A percentile compares a stretch with the other conserved stretches of the same genome.
phyloP scores from a whole-genome alignment of 2,888 invertebrate genomes.

The Euspilapteryx auroguttella region DNA sequence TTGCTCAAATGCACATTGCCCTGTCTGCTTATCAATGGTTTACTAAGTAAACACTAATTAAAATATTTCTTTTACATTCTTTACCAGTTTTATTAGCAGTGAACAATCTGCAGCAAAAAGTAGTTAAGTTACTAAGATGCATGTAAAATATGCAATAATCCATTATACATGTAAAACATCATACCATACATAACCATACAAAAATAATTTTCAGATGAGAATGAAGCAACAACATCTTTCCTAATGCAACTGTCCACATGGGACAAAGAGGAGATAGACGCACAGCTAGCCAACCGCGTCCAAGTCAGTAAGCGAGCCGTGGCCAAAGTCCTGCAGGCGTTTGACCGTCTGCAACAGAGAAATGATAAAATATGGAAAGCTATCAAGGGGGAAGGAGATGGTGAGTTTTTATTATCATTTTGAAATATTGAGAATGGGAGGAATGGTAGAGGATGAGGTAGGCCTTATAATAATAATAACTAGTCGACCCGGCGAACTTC shows the following conservation, averaged over 20 bases:
- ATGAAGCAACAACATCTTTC: constrained; percentile 95
- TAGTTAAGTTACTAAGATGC: no score
- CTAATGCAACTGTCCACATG: constrained; percentile 94
- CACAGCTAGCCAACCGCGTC: constrained; percentile 92
- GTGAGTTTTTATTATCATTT: constrained; percentile 20
- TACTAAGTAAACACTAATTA: no score
- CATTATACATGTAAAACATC: no score
- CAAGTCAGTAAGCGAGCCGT: constrained; percentile 96
- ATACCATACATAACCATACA: no score
- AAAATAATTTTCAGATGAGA: constrained; percentile 83
- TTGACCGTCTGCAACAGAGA: constrained; percentile 92
- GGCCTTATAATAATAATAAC: no score
- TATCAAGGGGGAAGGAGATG: constrained; percentile 80
- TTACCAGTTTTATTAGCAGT: no score
- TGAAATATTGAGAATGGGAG: neutral
- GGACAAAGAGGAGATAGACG: constrained; percentile 97
- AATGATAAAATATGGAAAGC: constrained; percentile 93
- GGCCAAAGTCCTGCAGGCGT: constrained; percentile 94
- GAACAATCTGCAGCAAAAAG: no score
- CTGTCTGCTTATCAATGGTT: no score
- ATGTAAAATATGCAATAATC: no score
- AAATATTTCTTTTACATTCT: no score
- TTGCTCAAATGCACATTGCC: no score
- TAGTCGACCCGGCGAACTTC: no score
- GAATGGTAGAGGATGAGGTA: neutral